Base-by-base conservation (phyloP, 2,113 vertebrate genomes). In the Dasypus novemcinctus region DNA sequence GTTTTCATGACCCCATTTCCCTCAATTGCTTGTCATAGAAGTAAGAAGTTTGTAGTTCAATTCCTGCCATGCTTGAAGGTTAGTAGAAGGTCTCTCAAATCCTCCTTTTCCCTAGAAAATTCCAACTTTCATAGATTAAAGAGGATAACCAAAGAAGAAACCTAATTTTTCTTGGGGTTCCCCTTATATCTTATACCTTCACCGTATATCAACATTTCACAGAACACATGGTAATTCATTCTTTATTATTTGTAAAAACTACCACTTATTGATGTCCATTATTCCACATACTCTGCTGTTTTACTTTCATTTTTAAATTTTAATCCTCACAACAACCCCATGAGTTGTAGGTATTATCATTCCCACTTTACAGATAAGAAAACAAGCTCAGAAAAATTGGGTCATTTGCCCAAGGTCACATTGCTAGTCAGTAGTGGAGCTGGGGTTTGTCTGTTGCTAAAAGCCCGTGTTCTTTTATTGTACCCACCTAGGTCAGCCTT, bases 261-360 rank as follows among this genome's bases (percentile, higher is more conserved):
- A 72, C 76, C 57, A 52, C 96, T 97, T 97, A 97, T 97, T 96
- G 88, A 80, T 74, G 86, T 18, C 52, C 38, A 54, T 94, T 75
- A 91, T 63, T 94, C 89, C 63, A 82, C 21, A 82, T 13, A 93
- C 66, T 68, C 49, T 82, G 72, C 92, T 85, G 72, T 79, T 94
- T 97, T 86, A 75, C 46, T 49, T 49, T 49, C 8, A 9, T 49
- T 49, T 49, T 49, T 11, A 10, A 7, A 49, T 49, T 49, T 49
- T 49, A 49, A 49, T 9, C 46, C 46, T 9, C 46, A 49, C 46
- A 49, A 49, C 46, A 49, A 49, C 46, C 46, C 46, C 8, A 49
- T 49, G 8, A 49, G n/a, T n/a, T n/a, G n/a, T n/a, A n/a, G n/a
- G n/a, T n/a, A n/a, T n/a, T n/a, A n/a, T n/a, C 43, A 46, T 9